Evolutionary conservation across 2,888 invertebrate species (phyloP).

Genomic region (Cantharis rustica): DNA sequence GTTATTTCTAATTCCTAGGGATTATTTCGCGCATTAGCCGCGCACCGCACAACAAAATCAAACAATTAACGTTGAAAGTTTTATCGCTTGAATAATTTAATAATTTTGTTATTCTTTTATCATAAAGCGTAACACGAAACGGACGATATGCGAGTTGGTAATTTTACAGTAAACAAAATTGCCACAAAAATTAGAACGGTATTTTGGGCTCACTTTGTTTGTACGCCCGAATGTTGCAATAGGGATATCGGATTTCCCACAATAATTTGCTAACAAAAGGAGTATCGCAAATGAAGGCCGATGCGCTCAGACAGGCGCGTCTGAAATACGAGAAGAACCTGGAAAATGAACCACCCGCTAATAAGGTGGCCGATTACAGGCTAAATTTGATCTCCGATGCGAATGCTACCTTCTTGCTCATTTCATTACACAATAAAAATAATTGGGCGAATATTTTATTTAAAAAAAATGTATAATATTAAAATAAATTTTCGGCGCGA

Average conservation of each 20-base stretch:
- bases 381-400: conserved; percentile 51
- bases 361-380: conserved; percentile 54
- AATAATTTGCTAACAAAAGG: conserved; percentile 50
- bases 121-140: conserved; percentile 15
- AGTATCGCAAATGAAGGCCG: conserved; percentile 43
- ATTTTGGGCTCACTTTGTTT: conserved; percentile 40
- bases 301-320: conserved; percentile 44
- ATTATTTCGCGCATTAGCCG: neutral
- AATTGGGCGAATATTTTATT: neutral
- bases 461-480: neutral
- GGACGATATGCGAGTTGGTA: neutral
- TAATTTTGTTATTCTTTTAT: neutral
- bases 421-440: conserved; percentile 7
- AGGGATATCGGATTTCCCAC: conserved; percentile 40
- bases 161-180: conserved; percentile 36
- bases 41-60: neutral
- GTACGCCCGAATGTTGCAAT: conserved; percentile 40
- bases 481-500: conserved; percentile 1
- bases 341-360: conserved; percentile 51
- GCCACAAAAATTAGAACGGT: conserved; percentile 45
- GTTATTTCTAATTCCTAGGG: neutral
- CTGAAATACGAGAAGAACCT: conserved; percentile 47
- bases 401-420: conserved; percentile 38
- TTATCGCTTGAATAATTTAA: neutral
- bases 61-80: neutral